Evolutionary conservation across 1,140 invertebrate species (phyloP).

Genomic region (Centruroides sculpturatus): DNA sequence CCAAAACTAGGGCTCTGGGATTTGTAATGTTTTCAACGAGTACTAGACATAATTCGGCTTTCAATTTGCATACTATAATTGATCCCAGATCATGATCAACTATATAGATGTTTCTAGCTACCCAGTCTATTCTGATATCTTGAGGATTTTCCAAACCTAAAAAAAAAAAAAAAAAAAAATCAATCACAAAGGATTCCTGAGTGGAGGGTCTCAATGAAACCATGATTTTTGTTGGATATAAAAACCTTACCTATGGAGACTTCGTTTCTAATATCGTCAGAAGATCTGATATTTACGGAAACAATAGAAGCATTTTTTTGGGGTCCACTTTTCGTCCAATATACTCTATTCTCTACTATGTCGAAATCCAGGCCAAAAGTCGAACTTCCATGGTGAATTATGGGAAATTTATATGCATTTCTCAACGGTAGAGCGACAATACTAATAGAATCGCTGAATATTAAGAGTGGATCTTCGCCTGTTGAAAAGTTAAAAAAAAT

Average conservation of each 20-base stretch:
- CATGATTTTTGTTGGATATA: neutral
- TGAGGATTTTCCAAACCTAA: constrained; percentile 17
- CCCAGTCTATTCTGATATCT: constrained; percentile 37
- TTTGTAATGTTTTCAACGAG: constrained; percentile 28
- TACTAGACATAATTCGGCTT: constrained; percentile 31
- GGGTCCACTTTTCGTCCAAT: constrained; percentile 53
- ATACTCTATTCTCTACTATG: constrained; percentile 38
- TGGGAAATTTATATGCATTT: constrained; percentile 2
- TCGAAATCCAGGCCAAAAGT: constrained; percentile 51
- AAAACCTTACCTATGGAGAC: constrained; percentile 15
- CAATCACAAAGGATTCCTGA: neutral
- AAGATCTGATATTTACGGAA: constrained; percentile 28
- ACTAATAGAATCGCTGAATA: constrained; percentile 20
- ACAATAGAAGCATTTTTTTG: constrained; percentile 47
- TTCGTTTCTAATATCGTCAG: constrained; percentile 28
- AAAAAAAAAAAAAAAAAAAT: neutral
- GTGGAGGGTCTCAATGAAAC: neutral
- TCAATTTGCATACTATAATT: constrained; percentile 33
- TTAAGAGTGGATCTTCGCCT: constrained; percentile 34
- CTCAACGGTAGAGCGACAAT: constrained; percentile 13
- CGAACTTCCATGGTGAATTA: neutral
- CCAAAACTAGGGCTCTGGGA: constrained; percentile 20
- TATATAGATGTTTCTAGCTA: constrained; percentile 40
- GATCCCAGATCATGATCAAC: constrained; percentile 30
- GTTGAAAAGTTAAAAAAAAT: constrained; percentile 22